Conservation (phyloP, 2,888 invertebrate species). For the Stenotaenia linearis region DNA sequence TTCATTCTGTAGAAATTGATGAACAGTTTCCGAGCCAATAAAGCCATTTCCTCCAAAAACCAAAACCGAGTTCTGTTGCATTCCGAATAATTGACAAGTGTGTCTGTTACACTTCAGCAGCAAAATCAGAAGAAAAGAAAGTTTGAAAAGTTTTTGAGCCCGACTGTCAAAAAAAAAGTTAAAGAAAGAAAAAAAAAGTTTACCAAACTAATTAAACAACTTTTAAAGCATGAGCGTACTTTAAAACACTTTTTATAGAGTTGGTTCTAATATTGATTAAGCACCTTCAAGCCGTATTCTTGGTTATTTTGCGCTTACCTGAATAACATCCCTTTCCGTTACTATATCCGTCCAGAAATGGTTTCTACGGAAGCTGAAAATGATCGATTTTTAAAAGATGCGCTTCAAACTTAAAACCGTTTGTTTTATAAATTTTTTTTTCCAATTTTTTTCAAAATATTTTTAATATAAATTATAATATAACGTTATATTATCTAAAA, state of each 20-base stretch:
- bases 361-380: background rate
- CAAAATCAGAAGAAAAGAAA: background rate
- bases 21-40: slow-evolving; percentile 48
- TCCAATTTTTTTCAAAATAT: too few relatives aligned
- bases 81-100: background rate
- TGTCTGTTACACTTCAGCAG: background rate
- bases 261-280: background rate
- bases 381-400: too few relatives aligned
- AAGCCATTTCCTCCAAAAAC: slow-evolving; percentile 52
- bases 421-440: too few relatives aligned
- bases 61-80: slow-evolving; percentile 37
- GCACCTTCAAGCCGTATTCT: background rate
- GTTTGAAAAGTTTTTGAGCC: background rate
- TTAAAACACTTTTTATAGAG: background rate
- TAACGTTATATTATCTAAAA: too few relatives aligned
- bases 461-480: too few relatives aligned
- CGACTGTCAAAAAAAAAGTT: background rate
- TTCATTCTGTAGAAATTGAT: slow-evolving; percentile 43
- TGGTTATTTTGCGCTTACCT: background rate
- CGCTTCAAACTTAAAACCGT: too few relatives aligned
- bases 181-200: background rate
- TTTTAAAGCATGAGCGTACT: background rate
- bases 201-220: background rate
- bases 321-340: background rate
- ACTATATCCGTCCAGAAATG: too few relatives aligned